These are phyloP conservation scores for Andrena marginata DNA, from an alignment of 2,888 invertebrate genomes.

Conservation along the genomic window DNA sequence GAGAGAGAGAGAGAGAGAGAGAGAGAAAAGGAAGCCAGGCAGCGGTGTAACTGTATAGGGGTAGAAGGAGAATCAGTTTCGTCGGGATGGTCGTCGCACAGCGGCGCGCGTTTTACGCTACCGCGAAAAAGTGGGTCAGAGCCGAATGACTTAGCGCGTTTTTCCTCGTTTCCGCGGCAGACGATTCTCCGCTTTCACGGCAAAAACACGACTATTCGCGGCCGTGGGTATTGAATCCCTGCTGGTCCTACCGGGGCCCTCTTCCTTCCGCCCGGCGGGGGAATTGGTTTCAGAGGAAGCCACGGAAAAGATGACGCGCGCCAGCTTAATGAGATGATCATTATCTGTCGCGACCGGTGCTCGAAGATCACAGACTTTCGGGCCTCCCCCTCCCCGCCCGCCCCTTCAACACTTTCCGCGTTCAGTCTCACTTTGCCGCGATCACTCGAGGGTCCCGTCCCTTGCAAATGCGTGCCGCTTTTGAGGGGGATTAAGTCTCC, in stretches of 20 bases:
- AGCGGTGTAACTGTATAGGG: conserved; percentile 39
- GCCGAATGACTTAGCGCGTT: conserved; percentile 74
- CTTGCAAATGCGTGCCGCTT: not conserved
- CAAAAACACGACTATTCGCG: conserved; percentile 67
- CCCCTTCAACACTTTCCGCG: conserved; percentile 16
- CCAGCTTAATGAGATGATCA: conserved; percentile 51
- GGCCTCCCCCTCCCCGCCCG: too few relatives aligned
- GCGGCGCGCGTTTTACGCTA: conserved; percentile 60
- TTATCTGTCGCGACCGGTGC: conserved; percentile 35
- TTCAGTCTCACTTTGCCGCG: not conserved
- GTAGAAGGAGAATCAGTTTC: conserved; percentile 62
- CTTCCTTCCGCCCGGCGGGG: conserved; percentile 2
- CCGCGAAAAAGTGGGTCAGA: conserved; percentile 74
- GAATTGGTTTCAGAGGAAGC: conserved; percentile 21
- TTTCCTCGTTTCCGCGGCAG: conserved; percentile 69
- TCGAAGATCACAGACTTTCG: conserved; percentile 45
- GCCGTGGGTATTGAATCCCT: conserved; percentile 59
- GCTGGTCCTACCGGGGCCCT: conserved; percentile 15
- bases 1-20: not conserved
- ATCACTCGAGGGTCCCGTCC: not conserved
- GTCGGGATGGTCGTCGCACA: conserved; percentile 56
- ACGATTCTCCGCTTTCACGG: conserved; percentile 59
- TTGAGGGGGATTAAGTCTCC: conserved; percentile 4
- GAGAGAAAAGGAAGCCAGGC: conserved; percentile 32
- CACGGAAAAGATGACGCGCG: conserved; percentile 35